A percentile compares a stretch with the other conserved stretches of the same genome.
Conservation (phyloP, 2,113 vertebrate species). For the Bolborhynchus lineola region DNA sequence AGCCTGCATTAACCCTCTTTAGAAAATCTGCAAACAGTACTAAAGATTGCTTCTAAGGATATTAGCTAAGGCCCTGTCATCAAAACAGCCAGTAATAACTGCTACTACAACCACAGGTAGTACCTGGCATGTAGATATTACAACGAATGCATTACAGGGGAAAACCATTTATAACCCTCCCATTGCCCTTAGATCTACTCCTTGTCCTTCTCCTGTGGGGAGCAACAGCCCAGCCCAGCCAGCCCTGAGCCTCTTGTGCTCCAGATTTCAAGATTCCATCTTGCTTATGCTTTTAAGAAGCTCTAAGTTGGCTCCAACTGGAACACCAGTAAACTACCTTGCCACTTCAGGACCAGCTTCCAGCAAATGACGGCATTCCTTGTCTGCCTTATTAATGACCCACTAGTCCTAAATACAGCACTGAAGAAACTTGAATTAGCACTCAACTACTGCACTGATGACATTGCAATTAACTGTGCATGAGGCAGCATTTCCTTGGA, state of each 20-base stretch:
- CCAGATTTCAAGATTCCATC: neutral
- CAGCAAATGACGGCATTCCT: neutral
- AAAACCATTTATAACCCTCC: neutral
- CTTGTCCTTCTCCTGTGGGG: neutral
- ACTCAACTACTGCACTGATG: neutral
- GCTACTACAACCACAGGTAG: neutral
- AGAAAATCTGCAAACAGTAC: neutral
- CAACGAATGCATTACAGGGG: neutral
- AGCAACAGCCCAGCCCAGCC: neutral
- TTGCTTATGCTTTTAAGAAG: neutral
- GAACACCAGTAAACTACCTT: neutral
- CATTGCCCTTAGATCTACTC: neutral
- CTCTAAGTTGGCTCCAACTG: neutral
- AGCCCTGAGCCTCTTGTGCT: accelerated
- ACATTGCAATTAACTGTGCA: neutral
- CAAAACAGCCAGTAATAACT: neutral
- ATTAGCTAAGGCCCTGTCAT: neutral
- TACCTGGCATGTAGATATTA: neutral
- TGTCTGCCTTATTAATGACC: neutral
- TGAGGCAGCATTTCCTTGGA: neutral
- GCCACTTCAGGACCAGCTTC: neutral
- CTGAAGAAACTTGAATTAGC: neutral
- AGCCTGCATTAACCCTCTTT: neutral
- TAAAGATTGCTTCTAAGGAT: neutral
- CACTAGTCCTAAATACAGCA: neutral